These are phyloP conservation scores for Aplysina aerophoba DNA, from an alignment of 37 sponge, comb jelly and placozoan genomes.

Conservation along the genomic window DNA sequence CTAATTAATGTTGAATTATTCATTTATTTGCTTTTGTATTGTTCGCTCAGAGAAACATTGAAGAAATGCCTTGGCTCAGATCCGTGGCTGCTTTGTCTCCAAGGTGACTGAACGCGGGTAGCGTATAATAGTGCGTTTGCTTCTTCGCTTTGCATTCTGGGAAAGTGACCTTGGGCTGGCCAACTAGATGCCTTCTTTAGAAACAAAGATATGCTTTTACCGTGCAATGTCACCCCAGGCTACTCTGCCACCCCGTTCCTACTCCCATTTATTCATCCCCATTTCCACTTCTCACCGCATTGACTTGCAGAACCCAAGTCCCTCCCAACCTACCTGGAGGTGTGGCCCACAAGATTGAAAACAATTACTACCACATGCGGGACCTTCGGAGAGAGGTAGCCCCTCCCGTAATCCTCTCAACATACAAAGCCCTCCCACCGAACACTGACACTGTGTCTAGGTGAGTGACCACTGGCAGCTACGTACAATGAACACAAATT, in stretches of 20 bases:
- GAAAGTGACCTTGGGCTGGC: no score
- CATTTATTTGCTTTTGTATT: not conserved
- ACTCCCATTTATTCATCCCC: no score
- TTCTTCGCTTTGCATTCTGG: no score
- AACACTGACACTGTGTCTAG: not conserved
- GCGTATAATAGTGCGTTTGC: no score
- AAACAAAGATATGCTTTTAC: no score
- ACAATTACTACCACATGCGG: slow-evolving; percentile 76
- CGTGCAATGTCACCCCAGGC: no score
- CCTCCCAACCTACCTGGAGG: slow-evolving; percentile 83
- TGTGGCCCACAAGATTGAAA: slow-evolving; percentile 66
- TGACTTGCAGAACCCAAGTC: slow-evolving; percentile 56
- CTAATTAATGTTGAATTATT: no score
- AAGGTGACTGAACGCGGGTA: no score
- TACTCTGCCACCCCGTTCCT: no score
- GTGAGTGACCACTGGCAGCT: not conserved
- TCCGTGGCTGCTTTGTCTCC: not conserved
- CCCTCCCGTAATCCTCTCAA: slow-evolving; percentile 58
- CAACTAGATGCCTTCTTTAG: no score
- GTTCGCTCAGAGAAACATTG: slow-evolving; percentile 17
- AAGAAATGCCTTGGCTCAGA: slow-evolving; percentile 10
- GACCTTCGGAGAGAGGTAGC: slow-evolving; percentile 61
- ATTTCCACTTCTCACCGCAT: no score
- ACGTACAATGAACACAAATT: no score
- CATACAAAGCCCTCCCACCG: not conserved